phyloP scores from a whole-genome alignment of 2,888 invertebrate species.

The Leptothorax acervorum region DNA sequence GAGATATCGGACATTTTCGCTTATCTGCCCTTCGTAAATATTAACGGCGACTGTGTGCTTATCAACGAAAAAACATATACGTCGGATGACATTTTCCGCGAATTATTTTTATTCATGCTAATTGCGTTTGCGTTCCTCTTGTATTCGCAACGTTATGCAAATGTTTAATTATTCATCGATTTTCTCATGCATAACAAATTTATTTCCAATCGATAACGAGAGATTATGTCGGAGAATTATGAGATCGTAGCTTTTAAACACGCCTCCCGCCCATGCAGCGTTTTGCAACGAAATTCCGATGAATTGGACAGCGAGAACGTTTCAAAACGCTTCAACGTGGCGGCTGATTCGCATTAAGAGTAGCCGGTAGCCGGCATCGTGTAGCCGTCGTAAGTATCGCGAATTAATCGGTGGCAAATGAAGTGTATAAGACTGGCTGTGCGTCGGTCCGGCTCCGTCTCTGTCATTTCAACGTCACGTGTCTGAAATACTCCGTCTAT shows the following conservation, averaged over 20 bases:
- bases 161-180: constrained; percentile 11
- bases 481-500: constrained; percentile 80
- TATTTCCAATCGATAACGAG: neutral
- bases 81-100: neutral
- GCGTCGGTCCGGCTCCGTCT: constrained; percentile 61
- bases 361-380: neutral
- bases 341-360: constrained; percentile 31
- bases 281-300: constrained; percentile 8
- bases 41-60: neutral
- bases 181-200: constrained; percentile 15
- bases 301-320: neutral
- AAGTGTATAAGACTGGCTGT: constrained; percentile 65
- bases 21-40: neutral
- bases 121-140: constrained; percentile 25
- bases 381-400: constrained; percentile 72
- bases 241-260: constrained; percentile 2
- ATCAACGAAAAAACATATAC: neutral
- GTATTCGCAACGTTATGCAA: neutral
- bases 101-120: constrained; percentile 7
- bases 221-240: constrained; percentile 3
- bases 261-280: neutral
- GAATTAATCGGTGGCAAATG: constrained; percentile 77
- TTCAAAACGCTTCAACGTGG: neutral
- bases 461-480: constrained; percentile 82
- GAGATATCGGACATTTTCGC: constrained; percentile 1